These are phyloP conservation scores for Lampris megalopsis DNA, from an alignment of 2,113 vertebrate genomes.

Conservation along the genomic window DNA sequence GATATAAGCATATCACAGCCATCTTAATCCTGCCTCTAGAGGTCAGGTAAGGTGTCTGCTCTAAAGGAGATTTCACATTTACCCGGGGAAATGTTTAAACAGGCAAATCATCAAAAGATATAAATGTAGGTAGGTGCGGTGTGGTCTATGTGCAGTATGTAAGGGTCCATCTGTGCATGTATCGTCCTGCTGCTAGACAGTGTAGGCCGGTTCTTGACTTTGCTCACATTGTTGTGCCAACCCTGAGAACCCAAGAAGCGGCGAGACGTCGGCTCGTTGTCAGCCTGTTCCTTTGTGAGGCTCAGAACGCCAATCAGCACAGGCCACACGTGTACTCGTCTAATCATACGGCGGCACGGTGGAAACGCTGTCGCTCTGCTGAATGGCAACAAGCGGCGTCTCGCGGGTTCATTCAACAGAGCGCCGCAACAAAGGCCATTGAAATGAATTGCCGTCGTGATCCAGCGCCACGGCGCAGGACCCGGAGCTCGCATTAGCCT, in stretches of 20 bases:
- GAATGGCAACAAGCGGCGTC: conserved; percentile 10
- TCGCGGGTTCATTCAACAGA: conserved; percentile 8
- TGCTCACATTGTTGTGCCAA: background rate
- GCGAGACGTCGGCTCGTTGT: background rate
- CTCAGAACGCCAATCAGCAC: conserved; percentile 1
- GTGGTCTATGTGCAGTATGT: too few species aligned
- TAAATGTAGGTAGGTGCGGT: too few species aligned
- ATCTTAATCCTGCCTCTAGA: too few species aligned
- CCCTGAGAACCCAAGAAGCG: background rate
- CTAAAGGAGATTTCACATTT: too few species aligned
- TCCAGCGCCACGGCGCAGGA: conserved; percentile 12
- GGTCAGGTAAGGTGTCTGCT: too few species aligned
- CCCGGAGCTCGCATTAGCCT: conserved; percentile 23
- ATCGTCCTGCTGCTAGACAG: too few species aligned
- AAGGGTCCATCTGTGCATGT: too few species aligned
- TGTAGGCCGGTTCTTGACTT: too few species aligned
- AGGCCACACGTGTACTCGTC: background rate
- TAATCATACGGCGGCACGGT: background rate
- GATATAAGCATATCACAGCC: too few species aligned
- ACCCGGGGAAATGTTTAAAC: too few species aligned
- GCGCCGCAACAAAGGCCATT: background rate
- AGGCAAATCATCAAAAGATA: too few species aligned
- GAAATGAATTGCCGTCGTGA: background rate
- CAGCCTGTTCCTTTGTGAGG: background rate
- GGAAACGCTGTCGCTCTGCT: conserved; percentile 11